A percentile compares a stretch with the other conserved stretches of the same genome.
Conservation (phyloP, 2,113 vertebrate genomes). For the Herpetotheres cachinnans region DNA sequence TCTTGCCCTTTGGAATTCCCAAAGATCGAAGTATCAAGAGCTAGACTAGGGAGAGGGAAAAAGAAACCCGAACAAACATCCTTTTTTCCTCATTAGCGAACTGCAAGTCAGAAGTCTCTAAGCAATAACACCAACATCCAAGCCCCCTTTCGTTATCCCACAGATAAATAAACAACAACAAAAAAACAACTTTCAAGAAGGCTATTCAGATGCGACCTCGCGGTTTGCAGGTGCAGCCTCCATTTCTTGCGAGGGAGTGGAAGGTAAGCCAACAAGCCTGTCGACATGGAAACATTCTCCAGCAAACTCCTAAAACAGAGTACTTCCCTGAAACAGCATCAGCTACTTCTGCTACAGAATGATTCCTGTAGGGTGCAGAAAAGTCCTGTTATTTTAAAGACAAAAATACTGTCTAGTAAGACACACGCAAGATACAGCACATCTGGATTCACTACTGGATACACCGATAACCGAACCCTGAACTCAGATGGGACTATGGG, state of each 20-base stretch:
- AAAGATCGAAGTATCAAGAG: background rate
- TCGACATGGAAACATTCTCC: fast-evolving
- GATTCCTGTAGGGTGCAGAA: background rate
- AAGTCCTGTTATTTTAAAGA: no score
- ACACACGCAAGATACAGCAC: background rate
- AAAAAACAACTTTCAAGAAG: background rate
- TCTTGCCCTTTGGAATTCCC: background rate
- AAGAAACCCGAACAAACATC: background rate
- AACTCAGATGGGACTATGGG: no score
- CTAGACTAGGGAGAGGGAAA: background rate
- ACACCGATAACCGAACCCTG: background rate
- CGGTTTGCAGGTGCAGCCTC: background rate
- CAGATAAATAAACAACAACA: background rate
- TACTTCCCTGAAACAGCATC: background rate
- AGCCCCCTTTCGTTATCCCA: no score
- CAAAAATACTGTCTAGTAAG: background rate
- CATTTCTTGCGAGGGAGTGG: fast-evolving
- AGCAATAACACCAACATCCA: background rate
- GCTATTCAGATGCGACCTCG: no score
- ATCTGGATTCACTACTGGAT: background rate
- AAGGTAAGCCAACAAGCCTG: background rate
- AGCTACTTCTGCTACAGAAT: background rate
- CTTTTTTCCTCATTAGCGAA: background rate
- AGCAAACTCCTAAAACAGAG: background rate
- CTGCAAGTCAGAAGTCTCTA: background rate